These are phyloP conservation scores for Himalopsyche tibetana DNA, from an alignment of 2,888 invertebrate genomes.

Conservation along the genomic window DNA sequence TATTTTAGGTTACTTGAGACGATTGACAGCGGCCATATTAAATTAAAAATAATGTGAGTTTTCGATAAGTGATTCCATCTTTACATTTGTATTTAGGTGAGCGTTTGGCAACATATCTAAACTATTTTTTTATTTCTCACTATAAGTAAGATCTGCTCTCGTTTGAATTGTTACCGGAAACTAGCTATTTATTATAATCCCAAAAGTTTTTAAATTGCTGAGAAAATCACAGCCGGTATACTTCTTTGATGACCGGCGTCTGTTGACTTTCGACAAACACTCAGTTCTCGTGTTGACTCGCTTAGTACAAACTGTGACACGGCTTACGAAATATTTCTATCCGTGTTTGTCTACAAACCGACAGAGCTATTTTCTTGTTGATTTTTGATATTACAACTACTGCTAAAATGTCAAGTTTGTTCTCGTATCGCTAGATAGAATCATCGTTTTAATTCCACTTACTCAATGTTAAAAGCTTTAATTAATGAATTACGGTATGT, in stretches of 20 bases:
- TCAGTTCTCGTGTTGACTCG: conserved; percentile 51
- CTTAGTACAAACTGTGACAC: conserved; percentile 48
- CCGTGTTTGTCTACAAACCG: conserved; percentile 41
- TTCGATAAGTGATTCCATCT: too few species aligned
- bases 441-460: not conserved
- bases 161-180: too few species aligned
- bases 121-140: too few species aligned
- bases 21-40: too few species aligned
- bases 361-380: conserved; percentile 53
- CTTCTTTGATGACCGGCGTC: conserved; percentile 8
- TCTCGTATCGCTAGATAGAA: not conserved
- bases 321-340: conserved; percentile 55
- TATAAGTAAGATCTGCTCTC: too few species aligned
- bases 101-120: too few species aligned
- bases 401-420: conserved; percentile 45
- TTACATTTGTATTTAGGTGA: too few species aligned
- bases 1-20: too few species aligned
- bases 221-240: not conserved
- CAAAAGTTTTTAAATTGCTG: not conserved
- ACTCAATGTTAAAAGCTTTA: not conserved
- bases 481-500: too few species aligned
- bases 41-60: too few species aligned
- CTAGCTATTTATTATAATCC: too few species aligned
- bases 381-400: conserved; percentile 50
- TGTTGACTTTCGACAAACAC: conserved; percentile 48